A percentile compares a stretch with the other conserved stretches of the same genome.
phyloP scores from a whole-genome alignment of 2,888 invertebrate species.

The Rhaphigaster nebulosa region DNA sequence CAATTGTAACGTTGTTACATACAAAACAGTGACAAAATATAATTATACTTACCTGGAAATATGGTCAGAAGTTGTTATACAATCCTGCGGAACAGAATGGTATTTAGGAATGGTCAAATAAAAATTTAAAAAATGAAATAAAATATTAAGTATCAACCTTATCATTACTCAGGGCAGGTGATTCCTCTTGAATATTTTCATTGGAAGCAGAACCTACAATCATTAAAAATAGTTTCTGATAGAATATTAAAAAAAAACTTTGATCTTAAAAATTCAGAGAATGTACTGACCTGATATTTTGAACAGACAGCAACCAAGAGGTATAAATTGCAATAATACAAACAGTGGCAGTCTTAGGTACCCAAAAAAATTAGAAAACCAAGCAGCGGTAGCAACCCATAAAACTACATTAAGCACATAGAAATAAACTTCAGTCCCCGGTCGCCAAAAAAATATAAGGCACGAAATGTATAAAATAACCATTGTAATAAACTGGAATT shows the following conservation, averaged over 20 bases:
- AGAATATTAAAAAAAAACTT: neutral
- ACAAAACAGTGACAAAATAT: neutral
- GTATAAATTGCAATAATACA: slow-evolving; percentile 63
- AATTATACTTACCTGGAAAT: slow-evolving; percentile 30
- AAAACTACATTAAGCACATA: slow-evolving; percentile 61
- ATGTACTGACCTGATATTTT: slow-evolving; percentile 24
- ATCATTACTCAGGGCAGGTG: neutral
- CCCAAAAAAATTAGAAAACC: slow-evolving; percentile 64
- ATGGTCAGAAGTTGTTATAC: neutral
- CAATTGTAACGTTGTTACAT: neutral
- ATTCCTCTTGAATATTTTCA: neutral
- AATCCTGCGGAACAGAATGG: neutral
- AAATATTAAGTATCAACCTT: slow-evolving; percentile 25
- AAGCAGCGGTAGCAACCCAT: slow-evolving; percentile 65
- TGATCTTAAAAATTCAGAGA: neutral
- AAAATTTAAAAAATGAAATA: neutral
- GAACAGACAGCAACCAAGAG: slow-evolving; percentile 61
- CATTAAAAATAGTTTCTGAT: neutral
- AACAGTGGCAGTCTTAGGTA: slow-evolving; percentile 64
- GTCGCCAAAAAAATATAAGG: slow-evolving; percentile 63
- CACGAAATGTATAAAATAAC: slow-evolving; percentile 55
- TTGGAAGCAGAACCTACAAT: neutral
- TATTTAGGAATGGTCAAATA: slow-evolving; percentile 15
- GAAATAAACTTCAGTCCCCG: slow-evolving; percentile 59
- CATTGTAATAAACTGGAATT: slow-evolving; percentile 61